phyloP scores from a whole-genome alignment of 92 coral and sea anemone species.

The Epizoanthus fatuus region DNA sequence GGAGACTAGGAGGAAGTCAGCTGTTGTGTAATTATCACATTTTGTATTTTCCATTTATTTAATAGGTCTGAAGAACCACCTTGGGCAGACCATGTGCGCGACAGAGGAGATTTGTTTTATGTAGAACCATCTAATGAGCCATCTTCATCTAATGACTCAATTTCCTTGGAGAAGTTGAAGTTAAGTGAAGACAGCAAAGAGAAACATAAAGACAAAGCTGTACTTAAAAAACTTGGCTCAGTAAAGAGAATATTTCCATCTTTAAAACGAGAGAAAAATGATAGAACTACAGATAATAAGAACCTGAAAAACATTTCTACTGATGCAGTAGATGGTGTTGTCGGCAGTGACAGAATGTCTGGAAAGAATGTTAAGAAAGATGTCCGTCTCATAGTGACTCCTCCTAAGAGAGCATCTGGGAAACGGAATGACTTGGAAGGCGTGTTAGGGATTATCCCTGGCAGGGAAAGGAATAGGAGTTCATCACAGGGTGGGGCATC shows the following conservation, averaged over 20 bases:
- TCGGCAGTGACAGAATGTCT: conserved; percentile 39
- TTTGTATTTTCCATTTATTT: neutral
- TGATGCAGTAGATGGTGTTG: conserved; percentile 48
- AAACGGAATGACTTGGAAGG: conserved; percentile 88
- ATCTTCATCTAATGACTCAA: conserved; percentile 64
- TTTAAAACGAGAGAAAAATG: conserved; percentile 80
- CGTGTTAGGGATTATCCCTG: conserved; percentile 94
- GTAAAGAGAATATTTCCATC: conserved; percentile 87
- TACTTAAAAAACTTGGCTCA: conserved; percentile 77
- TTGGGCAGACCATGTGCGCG: conserved; percentile 94
- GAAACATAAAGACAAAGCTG: conserved; percentile 85
- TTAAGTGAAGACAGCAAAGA: conserved; percentile 57
- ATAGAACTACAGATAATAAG: conserved; percentile 74
- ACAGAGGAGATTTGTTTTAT: conserved; percentile 96
- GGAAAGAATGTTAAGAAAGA: conserved; percentile 78
- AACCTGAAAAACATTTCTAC: conserved; percentile 68
- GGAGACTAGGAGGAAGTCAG: too few species aligned
- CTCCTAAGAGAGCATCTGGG: conserved; percentile 90
- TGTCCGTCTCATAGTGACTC: conserved; percentile 86
- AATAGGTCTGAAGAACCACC: conserved; percentile 95
- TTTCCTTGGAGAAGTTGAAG: conserved; percentile 75
- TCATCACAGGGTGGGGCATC: conserved; percentile 80
- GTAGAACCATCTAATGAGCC: conserved; percentile 87
- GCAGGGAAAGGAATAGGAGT: conserved; percentile 83
- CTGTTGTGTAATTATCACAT: too few species aligned